These are phyloP conservation scores for Bicyclus anynana DNA, from an alignment of 1,140 invertebrate species.

Conservation along the genomic window DNA sequence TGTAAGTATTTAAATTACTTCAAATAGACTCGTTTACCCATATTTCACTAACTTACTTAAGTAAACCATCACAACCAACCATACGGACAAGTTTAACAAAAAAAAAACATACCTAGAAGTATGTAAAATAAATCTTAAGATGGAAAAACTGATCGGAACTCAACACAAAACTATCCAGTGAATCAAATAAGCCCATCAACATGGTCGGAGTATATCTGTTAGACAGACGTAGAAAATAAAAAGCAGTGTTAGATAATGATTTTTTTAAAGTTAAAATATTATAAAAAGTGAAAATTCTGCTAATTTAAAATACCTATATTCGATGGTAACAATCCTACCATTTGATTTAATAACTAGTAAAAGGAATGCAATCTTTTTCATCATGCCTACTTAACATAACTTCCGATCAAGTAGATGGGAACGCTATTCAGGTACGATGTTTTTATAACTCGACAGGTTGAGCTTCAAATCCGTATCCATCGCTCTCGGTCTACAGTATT, in stretches of 20 bases:
- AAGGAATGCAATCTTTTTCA: neutral
- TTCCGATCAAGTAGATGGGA: neutral
- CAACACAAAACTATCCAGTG: constrained; percentile 45
- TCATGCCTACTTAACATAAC: neutral
- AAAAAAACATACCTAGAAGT: constrained; percentile 50
- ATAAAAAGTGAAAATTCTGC: too few species aligned
- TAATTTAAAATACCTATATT: too few species aligned
- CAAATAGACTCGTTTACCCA: constrained; percentile 57
- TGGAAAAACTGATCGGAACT: constrained; percentile 48
- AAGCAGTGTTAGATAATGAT: too few species aligned
- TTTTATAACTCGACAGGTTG: too few species aligned
- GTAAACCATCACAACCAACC: constrained; percentile 77
- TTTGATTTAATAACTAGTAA: neutral
- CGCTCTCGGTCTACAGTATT: too few species aligned
- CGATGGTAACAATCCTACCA: neutral
- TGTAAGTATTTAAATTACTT: constrained; percentile 48
- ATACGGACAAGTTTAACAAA: constrained; percentile 71
- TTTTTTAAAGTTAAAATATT: too few species aligned
- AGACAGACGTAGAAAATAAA: neutral
- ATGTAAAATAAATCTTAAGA: constrained; percentile 53
- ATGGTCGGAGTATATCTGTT: neutral
- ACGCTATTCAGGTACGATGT: too few species aligned
- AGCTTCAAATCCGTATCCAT: too few species aligned
- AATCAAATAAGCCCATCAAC: constrained; percentile 21
- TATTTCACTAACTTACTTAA: constrained; percentile 73